Evolutionary conservation across 37 sponge, comb jelly and placozoan genomes (phyloP).

Genomic region (Tethya wilhelma): DNA sequence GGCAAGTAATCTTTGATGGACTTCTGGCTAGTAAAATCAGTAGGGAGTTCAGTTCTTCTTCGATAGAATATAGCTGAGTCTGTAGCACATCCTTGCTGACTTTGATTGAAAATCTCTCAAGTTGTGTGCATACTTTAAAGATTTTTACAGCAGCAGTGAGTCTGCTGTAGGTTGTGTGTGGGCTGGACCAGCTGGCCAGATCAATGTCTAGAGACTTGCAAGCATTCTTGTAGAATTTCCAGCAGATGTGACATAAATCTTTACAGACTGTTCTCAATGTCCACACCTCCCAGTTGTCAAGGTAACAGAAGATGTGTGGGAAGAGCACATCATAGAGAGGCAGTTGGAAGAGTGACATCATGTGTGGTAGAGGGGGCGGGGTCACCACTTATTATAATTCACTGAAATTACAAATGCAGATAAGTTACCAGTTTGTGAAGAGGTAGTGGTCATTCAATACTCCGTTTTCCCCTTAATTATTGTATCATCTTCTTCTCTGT

Average conservation of each 20-base stretch:
- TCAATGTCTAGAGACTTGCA: neutral
- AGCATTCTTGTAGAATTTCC: slow-evolving; percentile 3
- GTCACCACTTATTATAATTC: no score
- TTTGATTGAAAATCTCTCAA: neutral
- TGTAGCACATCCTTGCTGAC: no score
- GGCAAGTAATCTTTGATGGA: no score
- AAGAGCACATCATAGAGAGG: slow-evolving; percentile 40
- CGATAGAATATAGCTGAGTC: neutral
- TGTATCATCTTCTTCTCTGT: no score
- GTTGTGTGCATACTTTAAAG: neutral
- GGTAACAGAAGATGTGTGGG: slow-evolving; percentile 18
- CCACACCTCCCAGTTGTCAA: slow-evolving; percentile 33
- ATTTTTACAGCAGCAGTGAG: slow-evolving; percentile 7
- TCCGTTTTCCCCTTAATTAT: no score
- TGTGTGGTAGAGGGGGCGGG: no score
- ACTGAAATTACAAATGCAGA: no score
- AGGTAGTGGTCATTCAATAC: no score
- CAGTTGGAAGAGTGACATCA: slow-evolving; percentile 10
- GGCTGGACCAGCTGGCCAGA: neutral
- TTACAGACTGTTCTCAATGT: slow-evolving; percentile 19
- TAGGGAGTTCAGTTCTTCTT: no score
- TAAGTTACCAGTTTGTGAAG: no score
- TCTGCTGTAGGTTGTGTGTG: neutral
- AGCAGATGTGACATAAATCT: slow-evolving; percentile 1
- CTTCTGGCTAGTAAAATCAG: no score